A percentile compares a stretch with the other conserved stretches of the same genome.
These are phyloP conservation scores for Agrypnus murinus DNA, from an alignment of 2,888 invertebrate species.

Conservation along the genomic window DNA sequence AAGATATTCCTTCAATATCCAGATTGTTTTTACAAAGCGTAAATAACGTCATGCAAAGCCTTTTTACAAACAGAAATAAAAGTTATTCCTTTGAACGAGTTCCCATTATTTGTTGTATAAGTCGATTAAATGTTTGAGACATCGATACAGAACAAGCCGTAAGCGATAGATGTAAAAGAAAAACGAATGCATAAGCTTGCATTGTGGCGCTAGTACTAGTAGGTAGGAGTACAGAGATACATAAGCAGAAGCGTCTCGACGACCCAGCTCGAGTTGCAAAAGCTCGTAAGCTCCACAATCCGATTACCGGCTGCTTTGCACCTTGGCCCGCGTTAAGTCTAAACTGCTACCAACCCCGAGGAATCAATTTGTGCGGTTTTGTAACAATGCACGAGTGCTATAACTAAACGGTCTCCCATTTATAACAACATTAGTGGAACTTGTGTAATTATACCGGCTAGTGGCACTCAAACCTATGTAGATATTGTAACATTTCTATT, in stretches of 20 bases:
- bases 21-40: no score
- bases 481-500: slow-evolving; percentile 55
- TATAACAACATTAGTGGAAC: slow-evolving; percentile 59
- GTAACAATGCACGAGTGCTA: slow-evolving; percentile 55
- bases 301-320: slow-evolving; percentile 65
- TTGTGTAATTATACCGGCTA: slow-evolving; percentile 58
- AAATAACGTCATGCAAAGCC: no score
- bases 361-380: slow-evolving; percentile 61
- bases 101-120: not conserved
- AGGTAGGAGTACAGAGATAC: no score
- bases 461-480: slow-evolving; percentile 54
- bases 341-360: slow-evolving; percentile 58
- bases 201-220: not conserved
- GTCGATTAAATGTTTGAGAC: slow-evolving; percentile 23
- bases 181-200: slow-evolving; percentile 42
- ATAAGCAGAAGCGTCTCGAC: slow-evolving; percentile 32
- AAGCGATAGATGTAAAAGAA: slow-evolving; percentile 16
- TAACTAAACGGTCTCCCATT: slow-evolving; percentile 57
- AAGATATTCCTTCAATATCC: no score
- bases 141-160: slow-evolving; percentile 11
- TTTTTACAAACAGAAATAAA: not conserved
- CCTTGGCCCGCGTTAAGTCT: slow-evolving; percentile 60
- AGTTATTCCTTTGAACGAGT: not conserved
- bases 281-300: slow-evolving; percentile 63
- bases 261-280: slow-evolving; percentile 53